Conservation (phyloP, 2,113 vertebrate genomes). For the Entelurus aequoreus region DNA sequence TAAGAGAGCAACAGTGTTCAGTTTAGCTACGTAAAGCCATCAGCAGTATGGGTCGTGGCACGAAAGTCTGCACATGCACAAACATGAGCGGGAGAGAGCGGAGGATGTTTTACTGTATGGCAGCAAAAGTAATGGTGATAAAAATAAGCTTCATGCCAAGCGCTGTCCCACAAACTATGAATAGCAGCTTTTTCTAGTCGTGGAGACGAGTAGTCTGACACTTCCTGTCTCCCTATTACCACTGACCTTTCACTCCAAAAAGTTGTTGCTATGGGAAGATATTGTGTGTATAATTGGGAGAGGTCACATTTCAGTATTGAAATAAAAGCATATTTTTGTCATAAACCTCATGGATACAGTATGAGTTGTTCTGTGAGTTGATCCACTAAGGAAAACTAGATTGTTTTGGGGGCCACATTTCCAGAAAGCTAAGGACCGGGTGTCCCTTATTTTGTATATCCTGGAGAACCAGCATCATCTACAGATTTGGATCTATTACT, state of each 20-base stretch:
- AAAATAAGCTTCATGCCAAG: conserved; percentile 45
- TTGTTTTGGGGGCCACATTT: no score
- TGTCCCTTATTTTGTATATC: no score
- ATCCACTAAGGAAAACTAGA: no score
- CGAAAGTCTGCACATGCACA: conserved; percentile 9
- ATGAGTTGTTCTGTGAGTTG: no score
- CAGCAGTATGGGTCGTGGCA: conserved; percentile 2
- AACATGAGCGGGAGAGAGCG: conserved; percentile 20
- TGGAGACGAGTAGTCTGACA: conserved; percentile 45
- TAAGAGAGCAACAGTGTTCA: neutral
- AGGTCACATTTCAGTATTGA: conserved; percentile 8
- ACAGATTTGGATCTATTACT: no score
- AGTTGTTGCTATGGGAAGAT: conserved; percentile 2
- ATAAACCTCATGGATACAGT: neutral
- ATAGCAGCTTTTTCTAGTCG: conserved; percentile 44
- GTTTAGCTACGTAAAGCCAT: neutral
- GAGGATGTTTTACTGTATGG: conserved; percentile 31
- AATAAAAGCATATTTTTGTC: conserved; percentile 15
- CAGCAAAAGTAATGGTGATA: conserved; percentile 42
- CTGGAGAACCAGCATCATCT: no score
- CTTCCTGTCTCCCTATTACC: conserved; percentile 34
- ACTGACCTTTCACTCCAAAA: conserved; percentile 24
- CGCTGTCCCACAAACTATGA: conserved; percentile 51
- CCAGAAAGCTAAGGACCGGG: no score
- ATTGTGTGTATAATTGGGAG: conserved; percentile 15